Conservation (phyloP, 2,113 vertebrate genomes). For the Labrus mixtus region DNA sequence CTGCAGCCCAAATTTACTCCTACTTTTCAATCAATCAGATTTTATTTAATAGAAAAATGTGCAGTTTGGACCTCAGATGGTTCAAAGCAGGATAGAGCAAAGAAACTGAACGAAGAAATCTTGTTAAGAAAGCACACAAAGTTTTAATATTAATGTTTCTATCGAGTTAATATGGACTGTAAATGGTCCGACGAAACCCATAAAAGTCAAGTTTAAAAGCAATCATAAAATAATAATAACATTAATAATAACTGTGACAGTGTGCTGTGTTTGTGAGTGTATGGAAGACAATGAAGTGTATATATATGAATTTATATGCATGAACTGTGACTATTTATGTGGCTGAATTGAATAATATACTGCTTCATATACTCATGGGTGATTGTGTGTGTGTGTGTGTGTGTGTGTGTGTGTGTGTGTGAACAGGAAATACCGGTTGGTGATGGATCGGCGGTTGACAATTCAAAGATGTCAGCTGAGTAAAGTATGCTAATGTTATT, state of each 20-base stretch:
- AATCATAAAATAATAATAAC: no score
- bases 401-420: neutral
- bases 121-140: no score
- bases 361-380: slow-evolving; percentile 11
- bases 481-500: slow-evolving; percentile 73
- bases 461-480: slow-evolving; percentile 65
- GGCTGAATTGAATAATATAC: neutral
- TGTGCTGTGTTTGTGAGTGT: neutral
- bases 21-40: no score
- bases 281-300: neutral
- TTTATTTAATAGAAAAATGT: no score
- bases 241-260: neutral
- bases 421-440: slow-evolving; percentile 35
- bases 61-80: no score
- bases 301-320: slow-evolving; percentile 3
- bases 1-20: no score
- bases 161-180: no score
- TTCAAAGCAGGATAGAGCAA: no score
- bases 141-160: no score
- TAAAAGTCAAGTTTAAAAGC: no score
- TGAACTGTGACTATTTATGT: slow-evolving; percentile 30
- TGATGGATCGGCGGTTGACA: slow-evolving; percentile 65
- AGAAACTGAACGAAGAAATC: no score
- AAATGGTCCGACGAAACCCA: no score
- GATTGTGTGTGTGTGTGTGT: neutral